phyloP scores from a whole-genome alignment of 2,888 invertebrate species.

The Thyatira batis region DNA sequence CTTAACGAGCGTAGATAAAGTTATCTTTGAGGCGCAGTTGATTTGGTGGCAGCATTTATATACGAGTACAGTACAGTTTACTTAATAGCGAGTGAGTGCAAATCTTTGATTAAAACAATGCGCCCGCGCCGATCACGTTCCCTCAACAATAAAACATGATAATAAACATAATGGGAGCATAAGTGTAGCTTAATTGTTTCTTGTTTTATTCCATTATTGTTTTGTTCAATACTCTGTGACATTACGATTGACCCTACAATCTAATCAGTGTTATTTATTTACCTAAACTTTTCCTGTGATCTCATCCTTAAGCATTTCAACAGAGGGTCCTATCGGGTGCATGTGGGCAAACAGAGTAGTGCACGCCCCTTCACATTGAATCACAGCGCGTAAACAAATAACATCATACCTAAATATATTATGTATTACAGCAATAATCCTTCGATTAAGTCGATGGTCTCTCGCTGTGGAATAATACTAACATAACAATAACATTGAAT shows the following conservation, averaged over 20 bases:
- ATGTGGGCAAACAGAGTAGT: slow-evolving; percentile 36
- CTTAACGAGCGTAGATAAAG: background rate
- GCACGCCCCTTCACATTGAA: slow-evolving; percentile 44
- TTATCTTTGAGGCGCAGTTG: background rate
- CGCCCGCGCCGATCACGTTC: slow-evolving; percentile 17
- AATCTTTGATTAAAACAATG: slow-evolving; percentile 28
- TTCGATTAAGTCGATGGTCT: slow-evolving; percentile 9
- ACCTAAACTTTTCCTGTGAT: slow-evolving; percentile 71
- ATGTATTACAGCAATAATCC: slow-evolving; percentile 3
- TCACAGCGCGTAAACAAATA: slow-evolving; percentile 13
- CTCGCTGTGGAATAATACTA: slow-evolving; percentile 1
- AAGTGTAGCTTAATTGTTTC: slow-evolving; percentile 55
- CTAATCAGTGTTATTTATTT: slow-evolving; percentile 65
- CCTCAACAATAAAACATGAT: slow-evolving; percentile 27
- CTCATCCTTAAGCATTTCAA: slow-evolving; percentile 57
- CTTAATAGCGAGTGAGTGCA: slow-evolving; percentile 12
- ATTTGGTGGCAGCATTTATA: slow-evolving; percentile 9
- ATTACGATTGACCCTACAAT: slow-evolving; percentile 52
- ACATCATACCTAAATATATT: slow-evolving; percentile 11
- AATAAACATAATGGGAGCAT: slow-evolving; percentile 40
- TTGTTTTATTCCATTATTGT: slow-evolving; percentile 74
- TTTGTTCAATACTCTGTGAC: slow-evolving; percentile 49
- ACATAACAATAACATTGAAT: background rate
- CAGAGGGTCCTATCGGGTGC: slow-evolving; percentile 16
- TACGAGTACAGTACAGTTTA: no score